Evolutionary conservation across 2,888 invertebrate genomes (phyloP), one percentile per base, ranked within the genome.

Genomic region (Therioaphis trifolii): DNA sequence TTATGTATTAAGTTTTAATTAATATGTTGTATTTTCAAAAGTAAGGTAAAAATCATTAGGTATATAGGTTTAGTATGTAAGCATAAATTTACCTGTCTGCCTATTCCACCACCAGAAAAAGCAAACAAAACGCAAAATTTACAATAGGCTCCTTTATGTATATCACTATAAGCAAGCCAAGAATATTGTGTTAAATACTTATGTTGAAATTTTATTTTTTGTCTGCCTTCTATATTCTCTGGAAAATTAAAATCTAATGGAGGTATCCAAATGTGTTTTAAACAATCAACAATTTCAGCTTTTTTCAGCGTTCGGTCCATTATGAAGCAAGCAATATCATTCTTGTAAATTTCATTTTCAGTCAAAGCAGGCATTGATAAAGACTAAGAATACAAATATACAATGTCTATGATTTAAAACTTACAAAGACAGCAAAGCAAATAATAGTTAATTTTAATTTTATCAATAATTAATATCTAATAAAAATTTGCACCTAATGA

Each of bases 121-220:
- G 78, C 40, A 78, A 52, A 78, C 40, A 78, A 46, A 24, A 78
- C 46, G 78, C 78, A 78, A 49, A 68, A 49, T 78, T 78, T 78
- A 78, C 78, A 78, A 49, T 63, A 78, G 21, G 63, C 78, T 24
- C 78, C 78, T 40, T 52, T 46, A 24, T 49, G 21, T 40, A 27
- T 46, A 46, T 63, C n/a, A 78, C 78, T 78, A 66, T 78, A 46
- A 46, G 68, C 68, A n/a, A 76, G 43, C 76, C 76, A 76, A 29
- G 76, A 21, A 35, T n/a, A 76, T 29, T 35, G 29, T 29, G 27
- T 29, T 15, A 76, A 43, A 52, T 58, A 76, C 35, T 76, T 29
- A 27, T 58, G 43, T 9, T 21, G 61, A 76, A 76, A 76, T 58
- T 15, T 76, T 58, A 58, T 76, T 76, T 29, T 52, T 58, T 58